Percentiles rank a stretch among this genome's conserved stretches.
Evolutionary conservation across 2,797 vertebrate genomes (phyloP).

Genomic region (Rhinella marina): DNA sequence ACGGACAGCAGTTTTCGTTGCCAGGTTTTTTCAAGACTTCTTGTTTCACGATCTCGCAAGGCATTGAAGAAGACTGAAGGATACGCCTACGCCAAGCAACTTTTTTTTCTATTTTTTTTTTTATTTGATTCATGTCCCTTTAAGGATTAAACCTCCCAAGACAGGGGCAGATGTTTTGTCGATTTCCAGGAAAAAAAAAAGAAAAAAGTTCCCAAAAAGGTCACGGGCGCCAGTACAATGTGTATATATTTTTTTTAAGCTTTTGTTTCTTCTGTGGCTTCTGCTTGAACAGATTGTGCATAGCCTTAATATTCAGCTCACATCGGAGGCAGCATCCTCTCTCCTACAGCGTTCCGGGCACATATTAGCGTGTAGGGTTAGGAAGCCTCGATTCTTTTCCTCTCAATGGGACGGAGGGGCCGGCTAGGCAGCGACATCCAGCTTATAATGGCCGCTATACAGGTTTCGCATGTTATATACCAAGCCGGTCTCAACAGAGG

Average conservation of each 20-base stretch:
- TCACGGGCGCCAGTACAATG: not conserved
- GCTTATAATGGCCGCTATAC: conserved; percentile 20
- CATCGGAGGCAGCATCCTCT: conserved; percentile 22
- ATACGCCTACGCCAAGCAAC: not conserved
- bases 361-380: conserved; percentile 21
- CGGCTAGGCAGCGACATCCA: conserved; percentile 33
- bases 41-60: not conserved
- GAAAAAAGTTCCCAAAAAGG: not conserved
- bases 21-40: not conserved
- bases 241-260: not conserved
- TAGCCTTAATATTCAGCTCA: conserved; percentile 27
- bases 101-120: not conserved
- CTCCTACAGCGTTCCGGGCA: not conserved
- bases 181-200: not conserved
- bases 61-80: not conserved
- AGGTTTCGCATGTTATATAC: conserved; percentile 19
- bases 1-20: not conserved
- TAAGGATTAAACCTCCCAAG: not conserved
- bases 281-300: not conserved
- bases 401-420: conserved; percentile 26
- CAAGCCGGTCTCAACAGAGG: not conserved
- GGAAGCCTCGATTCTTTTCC: conserved; percentile 6
- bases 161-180: not conserved
- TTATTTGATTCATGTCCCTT: not conserved
- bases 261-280: not conserved